Base-by-base conservation (phyloP, 2,888 invertebrate species). In the Callosobruchus maculatus region DNA sequence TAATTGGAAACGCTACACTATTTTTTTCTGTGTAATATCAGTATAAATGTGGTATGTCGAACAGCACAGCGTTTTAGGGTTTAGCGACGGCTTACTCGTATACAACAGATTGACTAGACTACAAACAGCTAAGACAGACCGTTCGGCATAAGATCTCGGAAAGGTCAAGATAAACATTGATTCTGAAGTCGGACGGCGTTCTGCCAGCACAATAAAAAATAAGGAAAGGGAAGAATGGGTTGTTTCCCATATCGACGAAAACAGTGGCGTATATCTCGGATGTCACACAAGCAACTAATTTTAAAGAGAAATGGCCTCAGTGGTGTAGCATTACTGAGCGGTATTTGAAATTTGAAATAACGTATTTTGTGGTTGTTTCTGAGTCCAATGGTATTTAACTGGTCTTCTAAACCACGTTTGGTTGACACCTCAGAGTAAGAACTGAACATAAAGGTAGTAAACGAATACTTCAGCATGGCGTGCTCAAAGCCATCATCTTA, bases 151-250 rank as follows among this genome's bases (percentile, higher is more conserved):
- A 76, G 77, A 78, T 49, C 18, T 18, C 18, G 78, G 71, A 18
- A 77, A 80, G 78, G 79, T 77, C 78, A 80, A 81, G 82, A 82
- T 81, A 81, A 83, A 81, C 80, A 82, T 83, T 81, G 82, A 83
- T 83, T 82, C 80, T 79, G 77, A 79, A 77, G 77, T 78, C 80
- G 77, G 80, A 77, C 75, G 76, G 78, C 74, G 78, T 79, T 75
- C 77, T 74, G 75, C 79, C 78, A 80, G 77, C 78, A 80, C 80
- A 80, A 80, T 75, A 79, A 81, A 80, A 81, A 81, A 79, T 80
- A 80, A 78, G 77, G 76, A 77, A 76, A 78, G 78, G 80, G 80
- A 81, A 82, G 81, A 81, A 80, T 81, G 79, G 76, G 75, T 80
- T 79, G 79, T 82, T 80, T 82, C 80, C 80, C 80, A 49, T 49